Base-by-base conservation (phyloP, 92 coral and sea anemone species). In the Bergia sp. region DNA sequence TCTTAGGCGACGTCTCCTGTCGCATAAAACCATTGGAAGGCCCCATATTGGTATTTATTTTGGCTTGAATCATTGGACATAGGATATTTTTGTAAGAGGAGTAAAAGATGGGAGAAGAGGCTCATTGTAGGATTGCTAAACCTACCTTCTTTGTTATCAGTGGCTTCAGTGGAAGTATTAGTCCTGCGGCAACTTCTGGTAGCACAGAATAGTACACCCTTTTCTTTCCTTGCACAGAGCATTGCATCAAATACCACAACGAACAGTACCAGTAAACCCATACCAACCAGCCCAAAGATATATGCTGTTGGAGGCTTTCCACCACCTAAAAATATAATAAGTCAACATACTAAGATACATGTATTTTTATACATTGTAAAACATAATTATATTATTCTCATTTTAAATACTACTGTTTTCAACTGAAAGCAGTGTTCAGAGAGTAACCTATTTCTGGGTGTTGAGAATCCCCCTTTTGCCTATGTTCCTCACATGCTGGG, bases 181-280 rank as follows among this genome's bases (percentile, higher is more conserved):
- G 66, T 67, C 37, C 61, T 44, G n/a, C 37, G 67, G 40, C 87
- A 84, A 79, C 87, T 29, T 29, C 65, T 84, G 44, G 79, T 84
- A 37, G 79, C 87, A 71, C 87, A 84, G 87, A 67, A 84, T 4
- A 84, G 43, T 6, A 84, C 42, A 23, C 87, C 79, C 1, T 29
- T 37, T 4, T 44, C 79, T 43, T 69, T 69, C 41, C 87, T 84
- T 47, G 87, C 87, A 71, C 64, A 84, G 36, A 84, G 16, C 79
- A 84, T 69, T 6, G 87, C 87, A 36, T 69, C 87, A 23, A 84
- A 11, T 53, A 84, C 87, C 66, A 84, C 4, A 11, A 84, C 87
- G 45, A 66, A 67, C 23, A 84, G 3, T 45, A 84, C 87, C 42
- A 84, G 44, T 7, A 84, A 2, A 4, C 87, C 87, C 87, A 84